Evolutionary conservation across 1,140 invertebrate genomes (phyloP).

Genomic region (Bombus polaris): DNA sequence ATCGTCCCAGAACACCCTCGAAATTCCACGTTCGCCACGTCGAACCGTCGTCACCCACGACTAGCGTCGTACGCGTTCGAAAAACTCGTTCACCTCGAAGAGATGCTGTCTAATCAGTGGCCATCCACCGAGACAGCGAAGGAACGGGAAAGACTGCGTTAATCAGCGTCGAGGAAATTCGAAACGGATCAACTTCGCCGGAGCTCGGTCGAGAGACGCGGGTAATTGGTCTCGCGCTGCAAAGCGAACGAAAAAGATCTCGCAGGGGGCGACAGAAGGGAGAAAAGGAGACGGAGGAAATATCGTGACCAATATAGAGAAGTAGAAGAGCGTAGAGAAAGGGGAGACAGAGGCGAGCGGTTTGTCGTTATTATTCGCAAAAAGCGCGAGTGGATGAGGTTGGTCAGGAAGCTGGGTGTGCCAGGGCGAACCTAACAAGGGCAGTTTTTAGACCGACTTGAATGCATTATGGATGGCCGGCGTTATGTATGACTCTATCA

Average conservation of each 20-base stretch:
- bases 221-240: slow-evolving; percentile 64
- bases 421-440: slow-evolving; percentile 75
- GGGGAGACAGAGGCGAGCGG: slow-evolving; percentile 28
- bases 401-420: slow-evolving; percentile 64
- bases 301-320: not conserved
- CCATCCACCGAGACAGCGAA: not conserved
- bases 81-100: slow-evolving; percentile 20
- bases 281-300: not conserved
- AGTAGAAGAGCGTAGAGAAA: not conserved
- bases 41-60: slow-evolving; percentile 20
- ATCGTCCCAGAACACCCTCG: not conserved
- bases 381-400: slow-evolving; percentile 48
- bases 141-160: slow-evolving; percentile 13
- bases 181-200: not conserved
- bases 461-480: slow-evolving; percentile 80
- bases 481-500: slow-evolving; percentile 81
- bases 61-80: not conserved
- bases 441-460: slow-evolving; percentile 73
- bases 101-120: slow-evolving; percentile 17
- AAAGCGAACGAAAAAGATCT: slow-evolving; percentile 13
- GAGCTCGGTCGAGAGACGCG: not conserved
- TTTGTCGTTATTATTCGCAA: slow-evolving; percentile 67
- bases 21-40: not conserved
- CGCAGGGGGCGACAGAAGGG: not conserved
- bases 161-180: slow-evolving; percentile 32